phyloP scores from a whole-genome alignment of 2,888 invertebrate species.

The Macrosiphum euphorbiae region DNA sequence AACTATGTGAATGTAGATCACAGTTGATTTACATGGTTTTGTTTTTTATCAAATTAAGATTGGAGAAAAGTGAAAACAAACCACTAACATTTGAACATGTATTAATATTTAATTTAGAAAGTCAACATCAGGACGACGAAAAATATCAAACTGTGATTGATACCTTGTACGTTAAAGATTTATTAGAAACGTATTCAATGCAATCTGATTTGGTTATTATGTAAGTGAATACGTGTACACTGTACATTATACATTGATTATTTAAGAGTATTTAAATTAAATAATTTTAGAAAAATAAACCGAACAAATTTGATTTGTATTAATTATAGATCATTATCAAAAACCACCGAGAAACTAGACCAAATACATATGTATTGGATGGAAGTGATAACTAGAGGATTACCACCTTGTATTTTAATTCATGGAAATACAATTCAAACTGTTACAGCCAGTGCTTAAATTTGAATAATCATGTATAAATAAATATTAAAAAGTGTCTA shows the following conservation, averaged over 20 bases:
- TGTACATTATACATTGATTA: background rate
- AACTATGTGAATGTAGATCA: no score
- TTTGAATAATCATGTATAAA: background rate
- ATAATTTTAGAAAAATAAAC: background rate
- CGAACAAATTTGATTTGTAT: background rate
- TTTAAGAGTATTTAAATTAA: background rate
- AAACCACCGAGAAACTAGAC: background rate
- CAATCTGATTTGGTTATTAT: conserved; percentile 92
- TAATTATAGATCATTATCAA: conserved; percentile 26
- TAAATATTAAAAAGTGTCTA: background rate
- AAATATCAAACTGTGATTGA: conserved; percentile 87
- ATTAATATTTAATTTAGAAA: conserved; percentile 43
- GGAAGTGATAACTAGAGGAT: conserved; percentile 39
- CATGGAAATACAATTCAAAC: conserved; percentile 52
- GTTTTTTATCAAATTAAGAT: background rate
- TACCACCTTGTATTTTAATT: conserved; percentile 49
- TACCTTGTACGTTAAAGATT: conserved; percentile 90
- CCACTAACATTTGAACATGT: background rate
- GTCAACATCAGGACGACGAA: conserved; percentile 63
- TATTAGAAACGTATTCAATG: conserved; percentile 87
- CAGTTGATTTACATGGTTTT: no score
- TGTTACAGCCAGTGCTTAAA: conserved; percentile 50
- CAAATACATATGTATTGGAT: conserved; percentile 51
- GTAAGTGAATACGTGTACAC: conserved; percentile 72
- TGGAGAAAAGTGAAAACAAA: background rate